Evolutionary conservation across 2,113 vertebrate species (phyloP), one percentile per base, ranked within the genome.

Genomic region (Siphamia tubifer): DNA sequence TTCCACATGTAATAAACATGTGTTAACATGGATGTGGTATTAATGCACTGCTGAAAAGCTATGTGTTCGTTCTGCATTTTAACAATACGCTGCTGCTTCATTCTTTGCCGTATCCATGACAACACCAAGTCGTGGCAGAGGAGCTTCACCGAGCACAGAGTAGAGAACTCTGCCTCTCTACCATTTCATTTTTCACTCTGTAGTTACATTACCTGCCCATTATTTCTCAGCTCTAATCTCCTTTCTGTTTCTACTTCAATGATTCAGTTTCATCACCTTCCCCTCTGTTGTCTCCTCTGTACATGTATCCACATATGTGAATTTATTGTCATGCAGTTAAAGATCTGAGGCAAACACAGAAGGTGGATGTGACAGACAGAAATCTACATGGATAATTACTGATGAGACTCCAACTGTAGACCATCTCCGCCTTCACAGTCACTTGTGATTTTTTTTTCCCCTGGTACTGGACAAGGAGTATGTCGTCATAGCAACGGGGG

Each of bases 401-500:
- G 19, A 60, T 55, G 28, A 73, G 38, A 34, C 21, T 36, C 36
- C 24, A 19, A 48, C 43, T 47, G 21, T 30, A 68, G 57, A 51
- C 48, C 45, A 12, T 62, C 39, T 27, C 54, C 36, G 13, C 25
- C 44, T 52, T 20, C 1, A 15, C 30, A 30, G 60, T 47, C 54
- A 67, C 69, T 78, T 69, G 19, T 52, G 45, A 49, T 60, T 42
- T n/a, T n/a, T n/a, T n/a, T 71, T 28, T 49, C n/a, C n/a, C n/a
- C n/a, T n/a, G 27, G 60, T 40, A 40, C 58, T 27, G 66, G 69
- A 75, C 47, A 58, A 54, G 23, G 16, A 32, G 57, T 12, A 4
- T 25, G 74, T 84, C 39, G 68, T 62, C 81, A 78, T 79, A 53
- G 85, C 38, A 81, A 79, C 78, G 1, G 36, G 36, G 53, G 58